Evolutionary conservation across 2,113 vertebrate genomes (phyloP).

Genomic region (Oryzias javanicus): DNA sequence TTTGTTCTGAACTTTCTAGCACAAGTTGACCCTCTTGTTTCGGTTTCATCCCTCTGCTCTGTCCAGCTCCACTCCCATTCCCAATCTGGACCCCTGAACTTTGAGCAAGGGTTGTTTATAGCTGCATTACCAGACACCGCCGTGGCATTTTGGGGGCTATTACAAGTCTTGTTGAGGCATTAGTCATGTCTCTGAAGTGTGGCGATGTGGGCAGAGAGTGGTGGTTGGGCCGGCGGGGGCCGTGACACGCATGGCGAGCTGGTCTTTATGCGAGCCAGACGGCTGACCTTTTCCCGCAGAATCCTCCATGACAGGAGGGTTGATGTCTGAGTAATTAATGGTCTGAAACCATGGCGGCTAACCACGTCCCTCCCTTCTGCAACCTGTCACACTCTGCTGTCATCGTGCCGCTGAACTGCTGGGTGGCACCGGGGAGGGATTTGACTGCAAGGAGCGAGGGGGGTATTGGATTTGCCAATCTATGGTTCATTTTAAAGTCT

Average conservation of each 20-base stretch:
- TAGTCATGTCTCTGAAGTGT: slow-evolving; percentile 58
- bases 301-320: slow-evolving; percentile 34
- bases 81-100: slow-evolving; percentile 14
- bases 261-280: slow-evolving; percentile 54
- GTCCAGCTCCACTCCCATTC: background rate
- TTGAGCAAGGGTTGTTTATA: slow-evolving; percentile 21
- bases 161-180: slow-evolving; percentile 47
- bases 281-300: slow-evolving; percentile 66
- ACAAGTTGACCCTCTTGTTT: background rate
- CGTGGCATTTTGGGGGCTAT: slow-evolving; percentile 56
- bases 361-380: slow-evolving; percentile 18
- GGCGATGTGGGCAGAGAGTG: slow-evolving; percentile 44
- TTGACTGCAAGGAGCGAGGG: slow-evolving; percentile 12
- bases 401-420: slow-evolving; percentile 39
- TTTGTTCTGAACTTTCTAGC: background rate
- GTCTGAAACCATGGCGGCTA: slow-evolving; percentile 33
- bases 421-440: slow-evolving; percentile 15
- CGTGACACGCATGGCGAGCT: slow-evolving; percentile 57
- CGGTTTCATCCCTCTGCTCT: background rate
- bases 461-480: slow-evolving; percentile 22
- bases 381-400: slow-evolving; percentile 6
- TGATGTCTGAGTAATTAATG: slow-evolving; percentile 65
- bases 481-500: slow-evolving; percentile 7
- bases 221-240: slow-evolving; percentile 22
- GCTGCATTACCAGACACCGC: slow-evolving; percentile 27